Base-by-base conservation (phyloP, 2,797 vertebrate genomes). In the Cossypha niveicapilla region DNA sequence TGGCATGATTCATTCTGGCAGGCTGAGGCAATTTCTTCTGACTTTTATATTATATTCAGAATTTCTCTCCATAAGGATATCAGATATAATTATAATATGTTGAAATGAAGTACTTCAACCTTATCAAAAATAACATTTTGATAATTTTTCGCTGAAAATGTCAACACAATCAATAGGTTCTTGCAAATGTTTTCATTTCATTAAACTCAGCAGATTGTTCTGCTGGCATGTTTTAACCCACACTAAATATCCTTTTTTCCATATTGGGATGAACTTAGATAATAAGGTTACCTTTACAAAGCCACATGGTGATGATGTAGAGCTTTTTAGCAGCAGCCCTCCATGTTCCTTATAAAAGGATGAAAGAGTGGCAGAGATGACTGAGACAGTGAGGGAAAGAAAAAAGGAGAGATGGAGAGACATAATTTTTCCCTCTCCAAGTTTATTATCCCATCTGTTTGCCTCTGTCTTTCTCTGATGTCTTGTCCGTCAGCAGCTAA, bases 131-230 rank as follows among this genome's bases (percentile, higher is more conserved):
- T 87, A 94, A 85, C 95, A 96, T 92, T 96, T 96, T 94, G 95
- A 91, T 96, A 93, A 95, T 96, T 96, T 94, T 90, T 76, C 39
- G 2, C 85, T 89, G 96, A 35, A 96, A 96, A 96, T 96, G 95
- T 96, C 96, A 96, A 96, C 96, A 95, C 92, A 96, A 96, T 96
- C 96, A 95, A 96, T 96, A 95, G 92, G 95, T 92, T 94, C 91
- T 91, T 67, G 89, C 87, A 90, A 91, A 96, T 90, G 92, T 96
- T 96, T 95, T 94, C 78, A 88, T 93, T 96, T 93, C 91, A 93
- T 96, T 96, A 92, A 91, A 87, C 74, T 65, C 85, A 68, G 75
- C 94, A 91, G 96, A 93, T 96, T 96, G 95, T 96, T 93, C 92
- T 79, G 87, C 85, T 89, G 88, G 84, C 65, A 21, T 76, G 74